These are phyloP conservation scores for Acanthisitta chloris DNA, from an alignment of 2,113 vertebrate genomes.

Conservation along the genomic window DNA sequence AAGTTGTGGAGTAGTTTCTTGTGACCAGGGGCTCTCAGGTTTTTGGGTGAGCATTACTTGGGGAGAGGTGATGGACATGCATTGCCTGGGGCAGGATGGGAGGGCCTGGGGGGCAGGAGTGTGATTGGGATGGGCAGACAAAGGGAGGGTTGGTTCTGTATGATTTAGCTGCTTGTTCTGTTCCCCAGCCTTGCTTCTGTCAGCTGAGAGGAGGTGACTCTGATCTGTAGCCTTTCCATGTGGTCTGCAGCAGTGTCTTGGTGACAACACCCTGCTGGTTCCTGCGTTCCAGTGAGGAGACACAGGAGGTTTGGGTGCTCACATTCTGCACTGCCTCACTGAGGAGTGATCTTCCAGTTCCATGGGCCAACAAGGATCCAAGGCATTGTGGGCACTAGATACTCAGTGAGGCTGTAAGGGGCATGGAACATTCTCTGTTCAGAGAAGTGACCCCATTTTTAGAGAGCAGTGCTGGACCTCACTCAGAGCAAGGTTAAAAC, in stretches of 20 bases:
- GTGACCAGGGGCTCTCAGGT: not conserved
- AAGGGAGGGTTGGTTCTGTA: not conserved
- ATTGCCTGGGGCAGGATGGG: not conserved
- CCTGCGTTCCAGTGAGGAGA: not conserved
- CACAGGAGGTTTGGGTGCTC: not conserved
- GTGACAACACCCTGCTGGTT: not conserved
- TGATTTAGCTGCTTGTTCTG: not conserved
- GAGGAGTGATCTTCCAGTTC: not conserved
- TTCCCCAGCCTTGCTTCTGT: not conserved
- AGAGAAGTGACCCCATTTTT: not conserved
- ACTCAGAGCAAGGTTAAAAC: not conserved
- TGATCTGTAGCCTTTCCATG: not conserved
- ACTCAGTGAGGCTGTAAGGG: not conserved
- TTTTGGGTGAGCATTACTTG: not conserved
- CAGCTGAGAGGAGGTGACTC: not conserved
- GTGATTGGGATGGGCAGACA: not conserved
- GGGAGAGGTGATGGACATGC: not conserved
- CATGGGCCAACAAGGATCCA: not conserved
- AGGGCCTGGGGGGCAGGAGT: not conserved
- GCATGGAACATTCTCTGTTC: not conserved
- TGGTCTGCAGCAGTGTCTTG: not conserved
- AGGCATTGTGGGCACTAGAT: not conserved
- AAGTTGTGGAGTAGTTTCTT: not conserved
- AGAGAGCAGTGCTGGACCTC: not conserved
- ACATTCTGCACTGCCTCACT: not conserved